Evolutionary conservation across 1,140 invertebrate species (phyloP), one percentile per base, ranked within the genome.

Genomic region (Solen grandis): DNA sequence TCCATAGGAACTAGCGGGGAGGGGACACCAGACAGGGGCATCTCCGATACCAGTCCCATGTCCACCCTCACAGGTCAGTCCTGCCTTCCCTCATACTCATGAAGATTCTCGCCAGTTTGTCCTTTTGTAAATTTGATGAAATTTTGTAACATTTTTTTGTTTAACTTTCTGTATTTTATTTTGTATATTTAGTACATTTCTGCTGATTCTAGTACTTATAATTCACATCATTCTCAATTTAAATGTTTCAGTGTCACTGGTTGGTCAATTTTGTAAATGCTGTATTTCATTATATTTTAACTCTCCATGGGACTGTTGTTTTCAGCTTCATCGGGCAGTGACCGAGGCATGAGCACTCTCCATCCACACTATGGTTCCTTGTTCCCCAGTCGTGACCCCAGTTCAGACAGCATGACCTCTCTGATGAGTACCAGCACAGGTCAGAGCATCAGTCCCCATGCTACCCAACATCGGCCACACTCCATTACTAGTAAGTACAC

Each of bases 1-100:
- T 97, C 96, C 0, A 88, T 97, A 22, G 95, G 95, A 1, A 96
- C 95, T 65, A 94, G 95, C 63, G 77, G 69, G 60, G 96, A 97
- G 66, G 94, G 95, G 1, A 95, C 89, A 10, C 88, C 86, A 31
- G 90, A 95, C 86, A 89, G 83, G 52, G 88, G 92, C n/a, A 94
- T 96, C 0, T 95, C 95, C 57, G 97, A 97, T 84, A 96, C 96
- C 5, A 97, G 96, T 91, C 96, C 97, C 25, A 95, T 96, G 76
- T 97, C 97, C 8, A 97, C 97, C 0, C 91, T 97, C 14, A 97
- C 96, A 22, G 96, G 96, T 86, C 93, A 92, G n/a, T 69, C 36
- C 33, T 52, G 16, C 1, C 3, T n/a, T n/a, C n/a, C n/a, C n/a
- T n/a, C n/a, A n/a, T n/a, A n/a, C n/a, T n/a, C n/a, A n/a, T n/a